Percentiles rank a stretch among this genome's conserved stretches.
Evolutionary conservation across 2,888 invertebrate genomes (phyloP).

Genomic region (Nesidiocoris tenuis): DNA sequence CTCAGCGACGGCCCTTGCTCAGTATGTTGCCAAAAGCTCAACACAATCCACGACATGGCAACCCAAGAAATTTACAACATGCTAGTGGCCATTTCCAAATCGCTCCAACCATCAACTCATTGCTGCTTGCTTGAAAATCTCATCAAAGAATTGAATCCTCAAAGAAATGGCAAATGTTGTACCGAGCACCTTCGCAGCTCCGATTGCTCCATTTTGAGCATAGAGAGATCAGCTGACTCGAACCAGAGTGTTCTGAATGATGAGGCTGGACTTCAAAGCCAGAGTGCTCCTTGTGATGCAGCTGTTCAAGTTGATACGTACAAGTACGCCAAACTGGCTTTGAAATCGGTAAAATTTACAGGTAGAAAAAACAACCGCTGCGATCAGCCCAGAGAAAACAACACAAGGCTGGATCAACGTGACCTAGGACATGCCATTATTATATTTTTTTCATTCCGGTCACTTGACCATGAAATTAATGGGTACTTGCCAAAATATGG

Average conservation of each 20-base stretch:
- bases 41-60: constrained; percentile 6
- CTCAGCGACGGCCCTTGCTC: neutral
- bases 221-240: neutral
- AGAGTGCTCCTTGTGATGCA: neutral
- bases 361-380: too few species aligned
- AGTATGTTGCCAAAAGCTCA: constrained; percentile 13
- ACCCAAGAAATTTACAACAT: constrained; percentile 17
- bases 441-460: too few species aligned
- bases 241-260: too few species aligned
- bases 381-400: too few species aligned
- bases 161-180: neutral
- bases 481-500: too few species aligned
- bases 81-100: constrained; percentile 2
- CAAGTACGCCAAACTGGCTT: too few species aligned
- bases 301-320: neutral
- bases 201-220: neutral
- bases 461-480: too few species aligned
- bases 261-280: neutral
- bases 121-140: constrained; percentile 13
- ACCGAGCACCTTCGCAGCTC: neutral
- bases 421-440: too few species aligned
- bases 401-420: too few species aligned
- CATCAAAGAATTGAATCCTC: neutral
- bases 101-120: neutral
- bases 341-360: too few species aligned